Conservation (phyloP, 1,140 invertebrate species). For the Psix sp. region DNA sequence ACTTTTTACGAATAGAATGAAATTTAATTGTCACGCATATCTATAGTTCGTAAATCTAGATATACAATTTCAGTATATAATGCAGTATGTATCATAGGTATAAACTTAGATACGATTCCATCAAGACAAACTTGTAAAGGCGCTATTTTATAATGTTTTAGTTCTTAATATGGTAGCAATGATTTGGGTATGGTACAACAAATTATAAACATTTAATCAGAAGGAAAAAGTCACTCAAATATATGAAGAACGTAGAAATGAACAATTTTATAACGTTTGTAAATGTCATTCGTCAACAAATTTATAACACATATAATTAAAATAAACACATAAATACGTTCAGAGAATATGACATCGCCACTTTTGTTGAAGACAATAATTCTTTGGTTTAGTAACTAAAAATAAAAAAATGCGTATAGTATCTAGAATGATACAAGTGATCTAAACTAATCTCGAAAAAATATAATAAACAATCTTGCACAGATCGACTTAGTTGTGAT, state of each 20-base stretch:
- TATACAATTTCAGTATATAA: slow-evolving; percentile 28
- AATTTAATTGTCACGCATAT: slow-evolving; percentile 64
- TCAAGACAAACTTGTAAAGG: slow-evolving; percentile 9
- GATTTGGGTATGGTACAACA: no score
- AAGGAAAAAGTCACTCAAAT: no score
- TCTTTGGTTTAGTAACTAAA: no score
- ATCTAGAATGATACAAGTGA: slow-evolving; percentile 6
- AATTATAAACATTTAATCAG: no score
- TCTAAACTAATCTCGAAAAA: slow-evolving; percentile 18
- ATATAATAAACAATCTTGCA: slow-evolving; percentile 24
- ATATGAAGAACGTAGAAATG: no score
- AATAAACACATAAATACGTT: no score
- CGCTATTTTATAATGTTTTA: slow-evolving; percentile 21
- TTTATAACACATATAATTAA: no score
- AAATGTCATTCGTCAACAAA: no score
- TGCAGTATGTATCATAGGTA: slow-evolving; percentile 45
- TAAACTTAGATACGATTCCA: slow-evolving; percentile 36
- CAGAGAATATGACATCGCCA: no score
- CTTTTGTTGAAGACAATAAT: no score
- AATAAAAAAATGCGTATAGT: neutral
- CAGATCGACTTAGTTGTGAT: slow-evolving; percentile 32
- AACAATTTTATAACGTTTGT: no score
- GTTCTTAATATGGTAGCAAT: slow-evolving; percentile 20
- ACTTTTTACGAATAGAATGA: no score
- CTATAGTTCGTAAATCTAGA: slow-evolving; percentile 59